Percentiles rank a stretch among this genome's conserved stretches.
These are phyloP conservation scores for Ranitomeya variabilis DNA, from an alignment of 2,113 vertebrate species.

Conservation along the genomic window DNA sequence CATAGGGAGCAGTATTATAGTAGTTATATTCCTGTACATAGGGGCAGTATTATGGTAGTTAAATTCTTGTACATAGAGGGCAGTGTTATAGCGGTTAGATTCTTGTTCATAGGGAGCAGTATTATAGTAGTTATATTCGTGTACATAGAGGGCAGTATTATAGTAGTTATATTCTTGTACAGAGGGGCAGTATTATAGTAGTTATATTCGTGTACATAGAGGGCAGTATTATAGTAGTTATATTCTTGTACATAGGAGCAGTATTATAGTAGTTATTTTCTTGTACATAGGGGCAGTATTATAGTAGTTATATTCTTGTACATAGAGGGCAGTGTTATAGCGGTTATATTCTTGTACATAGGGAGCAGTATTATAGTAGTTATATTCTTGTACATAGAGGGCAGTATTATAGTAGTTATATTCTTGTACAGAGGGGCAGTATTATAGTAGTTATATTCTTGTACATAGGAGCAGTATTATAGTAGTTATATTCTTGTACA, in stretches of 20 bases:
- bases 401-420: too few relatives aligned
- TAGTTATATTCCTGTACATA: neutral
- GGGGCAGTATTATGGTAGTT: neutral
- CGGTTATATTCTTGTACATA: too few relatives aligned
- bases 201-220: too few relatives aligned
- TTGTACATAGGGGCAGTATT: neutral
- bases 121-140: conserved; percentile 2
- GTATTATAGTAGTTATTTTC: neutral
- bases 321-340: neutral
- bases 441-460: neutral
- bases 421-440: neutral
- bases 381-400: too few relatives aligned
- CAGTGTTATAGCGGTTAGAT: neutral
- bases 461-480: neutral
- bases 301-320: conserved; percentile 2
- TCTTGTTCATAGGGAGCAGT: neutral
- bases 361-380: too few relatives aligned
- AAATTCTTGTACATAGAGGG: neutral
- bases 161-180: too few relatives aligned
- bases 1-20: neutral
- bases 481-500: neutral
- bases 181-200: too few relatives aligned
- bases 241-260: neutral
- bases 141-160: neutral
- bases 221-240: too few relatives aligned